A percentile compares a stretch with the other conserved stretches of the same genome.
Conservation (phyloP, 2,888 invertebrate genomes). For the Spatulosminthurus flaviceps region DNA sequence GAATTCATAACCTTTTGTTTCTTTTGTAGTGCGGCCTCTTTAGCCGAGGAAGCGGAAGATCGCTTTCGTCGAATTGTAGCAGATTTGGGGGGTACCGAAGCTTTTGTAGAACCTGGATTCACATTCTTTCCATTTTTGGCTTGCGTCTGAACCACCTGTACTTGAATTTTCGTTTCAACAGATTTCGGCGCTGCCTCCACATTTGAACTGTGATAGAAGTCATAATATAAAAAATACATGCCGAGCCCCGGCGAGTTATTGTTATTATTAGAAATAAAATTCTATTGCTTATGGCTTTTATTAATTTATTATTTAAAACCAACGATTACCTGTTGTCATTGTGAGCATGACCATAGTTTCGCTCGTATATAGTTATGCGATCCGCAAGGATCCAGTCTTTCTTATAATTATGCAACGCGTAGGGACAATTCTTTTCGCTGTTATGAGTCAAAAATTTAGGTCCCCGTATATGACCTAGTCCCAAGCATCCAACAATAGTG, state of each 20-base stretch:
- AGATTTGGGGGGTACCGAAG: background rate
- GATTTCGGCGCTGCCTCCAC: slow-evolving; percentile 30
- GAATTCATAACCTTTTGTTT: background rate
- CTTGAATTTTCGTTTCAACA: background rate
- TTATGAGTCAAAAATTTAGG: slow-evolving; percentile 79
- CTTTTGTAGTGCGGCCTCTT: background rate
- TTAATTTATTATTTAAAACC: background rate
- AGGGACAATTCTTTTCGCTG: slow-evolving; percentile 79
- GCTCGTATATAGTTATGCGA: slow-evolving; percentile 65
- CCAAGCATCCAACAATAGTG: slow-evolving; percentile 72
- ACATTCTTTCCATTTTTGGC: background rate
- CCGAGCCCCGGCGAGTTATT: too few species aligned
- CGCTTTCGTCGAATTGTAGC: slow-evolving; percentile 16
- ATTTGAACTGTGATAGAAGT: slow-evolving; percentile 29
- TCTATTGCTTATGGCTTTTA: too few species aligned
- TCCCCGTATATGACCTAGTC: slow-evolving; percentile 86
- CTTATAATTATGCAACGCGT: slow-evolving; percentile 72
- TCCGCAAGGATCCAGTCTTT: slow-evolving; percentile 69
- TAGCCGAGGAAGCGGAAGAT: background rate
- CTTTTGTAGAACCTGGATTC: background rate
- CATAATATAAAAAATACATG: slow-evolving; percentile 26
- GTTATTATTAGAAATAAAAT: too few species aligned
- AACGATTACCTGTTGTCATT: slow-evolving; percentile 45
- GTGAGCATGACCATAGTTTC: slow-evolving; percentile 32
- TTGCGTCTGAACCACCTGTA: background rate